Percentiles rank a stretch among this genome's conserved stretches.
These are phyloP conservation scores for Drosophila lini DNA, from an alignment of 1,140 invertebrate genomes.

Conservation along the genomic window DNA sequence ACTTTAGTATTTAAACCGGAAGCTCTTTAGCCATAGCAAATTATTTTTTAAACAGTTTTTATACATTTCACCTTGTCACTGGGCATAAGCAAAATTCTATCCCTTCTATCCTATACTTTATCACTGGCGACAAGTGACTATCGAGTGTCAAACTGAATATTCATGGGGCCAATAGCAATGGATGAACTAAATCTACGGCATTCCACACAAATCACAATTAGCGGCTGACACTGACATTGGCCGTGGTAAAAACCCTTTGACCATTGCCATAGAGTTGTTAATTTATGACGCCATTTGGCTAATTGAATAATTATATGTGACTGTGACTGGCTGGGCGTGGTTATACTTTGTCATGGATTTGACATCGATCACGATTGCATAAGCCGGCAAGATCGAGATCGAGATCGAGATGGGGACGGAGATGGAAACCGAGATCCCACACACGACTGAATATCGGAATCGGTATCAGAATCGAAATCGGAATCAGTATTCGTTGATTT, in stretches of 20 bases:
- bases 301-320: conserved; percentile 80
- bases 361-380: conserved; percentile 64
- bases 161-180: conserved; percentile 49
- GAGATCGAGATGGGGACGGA: conserved; percentile 13
- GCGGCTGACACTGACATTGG: conserved; percentile 59
- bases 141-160: conserved; percentile 55
- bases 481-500: conserved; percentile 61
- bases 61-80: background rate
- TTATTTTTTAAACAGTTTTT: background rate
- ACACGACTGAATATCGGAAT: conserved; percentile 19
- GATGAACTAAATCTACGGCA: conserved; percentile 72
- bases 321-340: conserved; percentile 64
- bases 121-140: conserved; percentile 30
- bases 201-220: conserved; percentile 71
- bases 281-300: conserved; percentile 79
- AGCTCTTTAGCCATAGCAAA: background rate
- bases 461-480: conserved; percentile 26
- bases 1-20: no score
- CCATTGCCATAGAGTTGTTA: conserved; percentile 60
- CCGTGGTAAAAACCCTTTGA: conserved; percentile 53
- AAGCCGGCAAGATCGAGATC: conserved; percentile 47
- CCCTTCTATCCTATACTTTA: conserved; percentile 10
- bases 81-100: conserved; percentile 9
- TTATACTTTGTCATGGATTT: conserved; percentile 49
- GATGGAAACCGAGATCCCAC: conserved; percentile 34